These are phyloP conservation scores for Rhinella marina DNA, from an alignment of 2,797 vertebrate species.

Conservation along the genomic window DNA sequence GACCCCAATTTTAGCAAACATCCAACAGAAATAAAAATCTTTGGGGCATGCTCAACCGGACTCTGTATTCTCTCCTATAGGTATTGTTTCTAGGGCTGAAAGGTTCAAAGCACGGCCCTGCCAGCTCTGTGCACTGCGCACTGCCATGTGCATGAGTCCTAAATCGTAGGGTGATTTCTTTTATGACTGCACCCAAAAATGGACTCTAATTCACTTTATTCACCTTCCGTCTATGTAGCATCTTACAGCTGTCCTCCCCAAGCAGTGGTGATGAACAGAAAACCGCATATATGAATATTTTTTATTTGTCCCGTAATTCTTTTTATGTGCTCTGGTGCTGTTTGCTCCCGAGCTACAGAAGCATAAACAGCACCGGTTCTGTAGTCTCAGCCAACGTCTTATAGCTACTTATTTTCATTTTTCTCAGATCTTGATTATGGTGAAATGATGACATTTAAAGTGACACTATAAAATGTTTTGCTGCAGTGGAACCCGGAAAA, in stretches of 20 bases:
- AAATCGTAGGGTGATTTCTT: neutral
- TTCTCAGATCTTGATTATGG: conserved; percentile 8
- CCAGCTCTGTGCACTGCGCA: neutral
- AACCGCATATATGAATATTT: conserved; percentile 24
- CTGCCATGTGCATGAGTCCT: neutral
- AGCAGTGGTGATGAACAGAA: neutral
- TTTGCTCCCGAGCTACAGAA: conserved; percentile 18
- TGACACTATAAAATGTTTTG: conserved; percentile 51
- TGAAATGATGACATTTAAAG: conserved; percentile 55
- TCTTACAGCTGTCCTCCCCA: neutral
- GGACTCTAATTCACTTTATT: neutral
- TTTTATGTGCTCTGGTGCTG: neutral
- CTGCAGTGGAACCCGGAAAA: neutral
- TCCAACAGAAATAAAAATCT: too few species aligned
- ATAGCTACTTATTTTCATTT: neutral
- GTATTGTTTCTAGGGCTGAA: too few species aligned
- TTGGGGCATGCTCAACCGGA: too few species aligned
- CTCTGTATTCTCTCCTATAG: too few species aligned
- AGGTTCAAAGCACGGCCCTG: neutral
- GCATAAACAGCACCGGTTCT: conserved; percentile 20
- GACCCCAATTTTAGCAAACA: too few species aligned
- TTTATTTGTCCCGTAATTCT: neutral
- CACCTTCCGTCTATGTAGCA: neutral
- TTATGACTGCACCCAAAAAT: neutral
- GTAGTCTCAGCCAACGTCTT: conserved; percentile 8